Evolutionary conservation across 2,113 vertebrate genomes (phyloP).

Genomic region (Melanerpes formicivorus): DNA sequence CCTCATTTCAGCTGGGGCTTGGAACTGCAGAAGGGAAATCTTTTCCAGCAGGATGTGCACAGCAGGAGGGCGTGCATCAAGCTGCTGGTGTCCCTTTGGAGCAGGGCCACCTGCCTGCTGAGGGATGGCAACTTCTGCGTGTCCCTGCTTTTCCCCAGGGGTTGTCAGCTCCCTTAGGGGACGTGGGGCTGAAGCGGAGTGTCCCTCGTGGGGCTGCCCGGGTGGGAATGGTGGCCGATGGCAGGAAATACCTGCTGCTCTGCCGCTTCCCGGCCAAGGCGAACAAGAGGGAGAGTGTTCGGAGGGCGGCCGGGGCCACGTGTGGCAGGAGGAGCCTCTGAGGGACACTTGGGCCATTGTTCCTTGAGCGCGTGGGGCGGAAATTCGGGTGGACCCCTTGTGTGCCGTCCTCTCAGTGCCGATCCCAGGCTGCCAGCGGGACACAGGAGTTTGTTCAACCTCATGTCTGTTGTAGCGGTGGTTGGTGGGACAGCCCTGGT

Average conservation of each 20-base stretch:
- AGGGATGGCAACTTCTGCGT: background rate
- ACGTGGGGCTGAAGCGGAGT: background rate
- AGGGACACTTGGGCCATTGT: conserved; percentile 60
- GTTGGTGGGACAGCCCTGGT: background rate
- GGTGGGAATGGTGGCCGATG: background rate
- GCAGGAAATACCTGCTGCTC: conserved; percentile 69
- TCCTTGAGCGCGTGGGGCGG: background rate
- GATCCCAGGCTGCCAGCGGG: background rate
- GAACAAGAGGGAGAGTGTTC: conserved; percentile 46
- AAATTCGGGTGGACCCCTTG: background rate
- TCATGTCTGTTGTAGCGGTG: accelerated
- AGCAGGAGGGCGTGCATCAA: background rate
- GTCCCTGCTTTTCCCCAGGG: background rate
- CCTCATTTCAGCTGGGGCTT: conserved; percentile 35
- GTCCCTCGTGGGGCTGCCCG: background rate
- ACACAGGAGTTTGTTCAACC: background rate
- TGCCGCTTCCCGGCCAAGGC: background rate
- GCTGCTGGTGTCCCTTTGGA: conserved; percentile 29
- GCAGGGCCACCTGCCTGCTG: background rate
- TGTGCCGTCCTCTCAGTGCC: background rate
- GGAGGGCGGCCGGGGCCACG: background rate
- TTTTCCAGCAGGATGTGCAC: conserved; percentile 58
- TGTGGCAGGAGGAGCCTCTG: conserved; percentile 40
- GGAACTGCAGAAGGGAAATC: conserved; percentile 46
- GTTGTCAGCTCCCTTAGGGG: background rate